Percentiles rank a stretch among this genome's conserved stretches.
Conservation (phyloP, 2,888 invertebrate species). For the Polietes domitor region DNA sequence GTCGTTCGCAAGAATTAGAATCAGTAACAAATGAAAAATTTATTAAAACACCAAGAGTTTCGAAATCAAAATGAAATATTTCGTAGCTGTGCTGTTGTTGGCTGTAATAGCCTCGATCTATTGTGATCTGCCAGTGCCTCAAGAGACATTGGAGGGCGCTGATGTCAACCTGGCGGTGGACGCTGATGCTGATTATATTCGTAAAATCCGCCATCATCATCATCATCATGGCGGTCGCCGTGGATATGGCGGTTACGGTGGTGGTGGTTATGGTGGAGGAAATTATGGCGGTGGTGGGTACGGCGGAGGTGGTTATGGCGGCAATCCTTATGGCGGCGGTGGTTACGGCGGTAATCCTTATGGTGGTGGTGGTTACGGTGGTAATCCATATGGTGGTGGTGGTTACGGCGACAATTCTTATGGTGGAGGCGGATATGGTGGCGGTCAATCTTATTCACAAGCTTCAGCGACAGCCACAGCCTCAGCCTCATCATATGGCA, state of each 20-base stretch:
- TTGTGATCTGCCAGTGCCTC: not conserved
- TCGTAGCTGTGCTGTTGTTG: constrained; percentile 21
- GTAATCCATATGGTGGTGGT: not conserved
- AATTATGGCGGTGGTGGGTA: constrained; percentile 10
- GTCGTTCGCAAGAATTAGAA: not conserved
- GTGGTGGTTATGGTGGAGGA: constrained; percentile 67
- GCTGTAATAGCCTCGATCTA: not conserved
- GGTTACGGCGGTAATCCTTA: constrained; percentile 3
- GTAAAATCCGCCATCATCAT: constrained; percentile 8
- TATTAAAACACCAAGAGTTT: not conserved
- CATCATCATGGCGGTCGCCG: constrained; percentile 2
- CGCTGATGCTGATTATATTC: not conserved
- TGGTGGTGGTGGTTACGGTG: not conserved
- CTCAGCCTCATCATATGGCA: too few relatives aligned
- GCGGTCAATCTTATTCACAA: too few relatives aligned
- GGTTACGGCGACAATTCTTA: too few relatives aligned
- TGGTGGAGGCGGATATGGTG: constrained; percentile 45
- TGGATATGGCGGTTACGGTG: constrained; percentile 15
- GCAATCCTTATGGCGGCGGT: constrained; percentile 3
- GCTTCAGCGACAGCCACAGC: too few relatives aligned
- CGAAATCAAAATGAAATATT: constrained; percentile 27
- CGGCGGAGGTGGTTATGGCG: not conserved
- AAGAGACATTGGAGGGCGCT: constrained; percentile 15
- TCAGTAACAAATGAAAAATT: not conserved
- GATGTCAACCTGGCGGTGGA: not conserved